These are phyloP conservation scores for Drosophila pachea DNA, from an alignment of 1,140 invertebrate genomes.

Conservation along the genomic window DNA sequence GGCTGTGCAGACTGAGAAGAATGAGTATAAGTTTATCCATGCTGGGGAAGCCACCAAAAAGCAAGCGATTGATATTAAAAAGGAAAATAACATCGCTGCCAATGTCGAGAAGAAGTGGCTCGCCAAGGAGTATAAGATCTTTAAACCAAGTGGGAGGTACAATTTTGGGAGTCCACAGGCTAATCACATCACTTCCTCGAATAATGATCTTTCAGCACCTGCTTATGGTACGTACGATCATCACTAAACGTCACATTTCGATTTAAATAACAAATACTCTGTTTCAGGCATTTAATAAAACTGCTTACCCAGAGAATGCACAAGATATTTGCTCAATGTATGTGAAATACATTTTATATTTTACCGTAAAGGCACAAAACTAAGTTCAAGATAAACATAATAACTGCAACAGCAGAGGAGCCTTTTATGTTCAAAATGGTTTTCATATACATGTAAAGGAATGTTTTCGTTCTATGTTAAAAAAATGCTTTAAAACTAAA, in stretches of 20 bases:
- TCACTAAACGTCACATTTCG: too few species aligned
- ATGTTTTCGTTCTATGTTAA: conserved; percentile 24
- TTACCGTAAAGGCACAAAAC: not conserved
- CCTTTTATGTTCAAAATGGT: too few species aligned
- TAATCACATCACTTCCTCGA: conserved; percentile 22
- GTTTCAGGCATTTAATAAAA: conserved; percentile 46
- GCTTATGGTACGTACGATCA: conserved; percentile 39
- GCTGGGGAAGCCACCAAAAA: conserved; percentile 11
- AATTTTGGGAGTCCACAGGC: conserved; percentile 17
- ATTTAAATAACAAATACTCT: not conserved
- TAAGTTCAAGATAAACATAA: not conserved
- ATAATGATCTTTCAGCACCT: conserved; percentile 17
- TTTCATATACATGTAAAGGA: not conserved
- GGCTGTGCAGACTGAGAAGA: conserved; percentile 26
- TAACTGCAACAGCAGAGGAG: not conserved
- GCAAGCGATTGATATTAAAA: conserved; percentile 4
- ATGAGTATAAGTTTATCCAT: conserved; percentile 41
- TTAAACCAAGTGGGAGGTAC: conserved; percentile 45
- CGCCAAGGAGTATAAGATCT: conserved; percentile 46
- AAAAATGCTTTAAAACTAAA: not conserved
- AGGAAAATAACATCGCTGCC: not conserved
- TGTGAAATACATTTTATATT: not conserved
- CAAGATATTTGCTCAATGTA: conserved; percentile 14
- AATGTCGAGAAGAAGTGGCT: conserved; percentile 48
- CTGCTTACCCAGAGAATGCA: not conserved